These are phyloP conservation scores for Hyles lineata DNA, from an alignment of 2,888 invertebrate species.

Conservation along the genomic window DNA sequence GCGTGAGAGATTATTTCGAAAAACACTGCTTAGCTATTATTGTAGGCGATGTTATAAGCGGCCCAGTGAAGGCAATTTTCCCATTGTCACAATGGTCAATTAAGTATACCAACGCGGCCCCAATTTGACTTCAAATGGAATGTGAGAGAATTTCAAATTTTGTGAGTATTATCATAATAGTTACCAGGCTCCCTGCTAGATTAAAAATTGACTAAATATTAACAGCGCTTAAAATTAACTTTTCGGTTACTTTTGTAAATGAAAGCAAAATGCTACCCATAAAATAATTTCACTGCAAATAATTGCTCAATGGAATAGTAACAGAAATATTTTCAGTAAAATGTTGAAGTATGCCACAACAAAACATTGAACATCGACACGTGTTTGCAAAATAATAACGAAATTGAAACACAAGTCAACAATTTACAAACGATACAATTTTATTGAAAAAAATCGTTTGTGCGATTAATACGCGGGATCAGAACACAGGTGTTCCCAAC, in stretches of 20 bases:
- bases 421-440: background rate
- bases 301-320: no score
- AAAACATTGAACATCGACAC: background rate
- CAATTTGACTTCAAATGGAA: slow-evolving; percentile 55
- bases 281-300: no score
- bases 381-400: background rate
- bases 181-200: background rate
- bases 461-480: background rate
- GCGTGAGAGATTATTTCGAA: slow-evolving; percentile 78
- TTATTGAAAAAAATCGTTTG: background rate
- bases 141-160: slow-evolving; percentile 63
- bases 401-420: background rate
- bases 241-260: no score
- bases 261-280: no score
- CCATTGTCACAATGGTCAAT: slow-evolving; percentile 81
- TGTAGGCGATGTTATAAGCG: slow-evolving; percentile 66
- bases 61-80: slow-evolving; percentile 73
- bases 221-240: no score
- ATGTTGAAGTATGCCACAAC: background rate
- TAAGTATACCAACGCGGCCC: slow-evolving; percentile 66
- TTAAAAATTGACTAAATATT: background rate
- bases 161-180: slow-evolving; percentile 36
- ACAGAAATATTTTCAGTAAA: no score
- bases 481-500: slow-evolving; percentile 30
- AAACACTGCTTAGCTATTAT: slow-evolving; percentile 66